phyloP scores from a whole-genome alignment of 2,888 invertebrate species.

The Megaustenia siamemsis region DNA sequence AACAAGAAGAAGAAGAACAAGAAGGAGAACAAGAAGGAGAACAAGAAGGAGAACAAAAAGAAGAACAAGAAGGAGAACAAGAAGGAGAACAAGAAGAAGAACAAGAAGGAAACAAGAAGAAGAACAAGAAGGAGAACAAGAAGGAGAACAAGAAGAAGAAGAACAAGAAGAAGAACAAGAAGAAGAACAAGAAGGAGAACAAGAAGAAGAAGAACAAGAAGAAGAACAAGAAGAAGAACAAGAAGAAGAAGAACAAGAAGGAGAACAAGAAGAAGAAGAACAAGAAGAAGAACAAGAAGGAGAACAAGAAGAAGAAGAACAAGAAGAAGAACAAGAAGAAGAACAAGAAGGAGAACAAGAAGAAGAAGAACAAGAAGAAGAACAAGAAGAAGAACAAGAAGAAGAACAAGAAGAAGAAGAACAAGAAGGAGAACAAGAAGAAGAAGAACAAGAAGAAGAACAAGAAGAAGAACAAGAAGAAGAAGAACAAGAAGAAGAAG shows the following conservation, averaged over 20 bases:
- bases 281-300: no score
- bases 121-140: no score
- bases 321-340: slow-evolving; percentile 17
- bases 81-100: no score
- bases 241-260: slow-evolving; percentile 16
- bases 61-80: no score
- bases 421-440: no score
- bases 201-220: no score
- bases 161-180: background rate
- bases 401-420: background rate
- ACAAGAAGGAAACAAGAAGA: no score
- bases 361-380: slow-evolving; percentile 25
- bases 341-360: no score
- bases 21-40: no score
- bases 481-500: background rate
- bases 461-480: background rate
- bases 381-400: slow-evolving; percentile 20
- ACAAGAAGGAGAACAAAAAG: no score
- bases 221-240: background rate
- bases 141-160: no score
- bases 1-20: background rate
- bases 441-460: background rate
- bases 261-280: no score
- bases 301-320: background rate
- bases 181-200: background rate